Conservation (phyloP, 2,888 invertebrate species). For the Dendrolimus houi region DNA sequence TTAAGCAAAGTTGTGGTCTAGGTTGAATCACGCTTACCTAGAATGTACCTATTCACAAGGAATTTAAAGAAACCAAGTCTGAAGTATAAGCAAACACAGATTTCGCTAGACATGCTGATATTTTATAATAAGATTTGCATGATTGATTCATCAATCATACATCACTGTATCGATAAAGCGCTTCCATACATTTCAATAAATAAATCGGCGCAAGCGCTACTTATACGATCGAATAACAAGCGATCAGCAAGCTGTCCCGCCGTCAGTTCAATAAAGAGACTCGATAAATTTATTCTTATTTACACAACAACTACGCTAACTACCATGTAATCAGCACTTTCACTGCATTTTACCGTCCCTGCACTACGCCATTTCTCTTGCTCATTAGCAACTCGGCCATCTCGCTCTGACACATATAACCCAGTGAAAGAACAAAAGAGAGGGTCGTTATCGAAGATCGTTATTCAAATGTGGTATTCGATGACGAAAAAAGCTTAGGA, state of each 20-base stretch:
- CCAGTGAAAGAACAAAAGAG: background rate
- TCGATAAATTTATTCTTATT: background rate
- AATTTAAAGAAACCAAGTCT: too few relatives aligned
- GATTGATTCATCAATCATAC: too few relatives aligned
- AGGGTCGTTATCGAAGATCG: background rate
- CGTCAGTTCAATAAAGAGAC: background rate
- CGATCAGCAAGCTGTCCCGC: background rate
- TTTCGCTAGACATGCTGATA: too few relatives aligned
- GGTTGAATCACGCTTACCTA: too few relatives aligned
- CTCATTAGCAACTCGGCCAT: constrained; percentile 47
- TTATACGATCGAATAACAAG: too few relatives aligned
- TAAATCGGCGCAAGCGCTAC: too few relatives aligned
- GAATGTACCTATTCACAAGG: too few relatives aligned
- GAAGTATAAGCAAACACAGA: too few relatives aligned
- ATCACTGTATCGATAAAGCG: too few relatives aligned
- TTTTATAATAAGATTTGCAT: too few relatives aligned
- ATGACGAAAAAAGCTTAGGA: background rate
- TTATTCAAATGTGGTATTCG: constrained; percentile 7
- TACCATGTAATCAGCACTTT: constrained; percentile 25
- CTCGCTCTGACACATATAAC: constrained; percentile 27
- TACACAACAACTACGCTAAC: background rate
- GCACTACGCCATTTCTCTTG: constrained; percentile 41
- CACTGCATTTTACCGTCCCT: constrained; percentile 37
- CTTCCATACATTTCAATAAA: too few relatives aligned
- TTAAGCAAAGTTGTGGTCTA: too few relatives aligned